Evolutionary conservation across 2,113 vertebrate species (phyloP).

Genomic region (Ranitomeya variabilis): DNA sequence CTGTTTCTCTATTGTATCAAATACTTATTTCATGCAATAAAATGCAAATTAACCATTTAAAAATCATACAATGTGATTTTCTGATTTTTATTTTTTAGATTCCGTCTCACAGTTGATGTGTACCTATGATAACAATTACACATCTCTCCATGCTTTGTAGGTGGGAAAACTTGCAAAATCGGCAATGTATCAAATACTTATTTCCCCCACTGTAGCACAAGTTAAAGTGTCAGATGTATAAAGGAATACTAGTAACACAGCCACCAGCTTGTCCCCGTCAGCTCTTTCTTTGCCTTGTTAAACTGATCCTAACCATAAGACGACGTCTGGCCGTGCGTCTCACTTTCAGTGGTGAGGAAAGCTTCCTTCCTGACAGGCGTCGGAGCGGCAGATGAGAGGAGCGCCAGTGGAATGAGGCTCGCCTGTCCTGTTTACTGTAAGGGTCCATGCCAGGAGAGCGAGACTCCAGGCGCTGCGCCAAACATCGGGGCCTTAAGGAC

Average conservation of each 20-base stretch:
- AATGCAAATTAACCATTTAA: no score
- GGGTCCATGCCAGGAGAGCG: slow-evolving; percentile 32
- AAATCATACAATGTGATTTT: no score
- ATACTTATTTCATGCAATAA: no score
- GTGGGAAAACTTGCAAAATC: no score
- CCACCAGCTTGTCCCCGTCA: neutral
- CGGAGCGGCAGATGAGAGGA: slow-evolving; percentile 23
- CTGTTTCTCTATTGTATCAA: no score
- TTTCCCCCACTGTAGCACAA: no score
- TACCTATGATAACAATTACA: no score
- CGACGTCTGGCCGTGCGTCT: neutral
- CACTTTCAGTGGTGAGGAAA: slow-evolving; percentile 26
- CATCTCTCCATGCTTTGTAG: no score
- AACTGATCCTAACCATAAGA: neutral
- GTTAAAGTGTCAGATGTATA: no score
- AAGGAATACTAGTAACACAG: neutral
- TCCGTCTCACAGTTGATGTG: no score
- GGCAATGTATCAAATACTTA: no score
- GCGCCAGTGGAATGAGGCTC: slow-evolving; percentile 6
- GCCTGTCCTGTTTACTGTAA: slow-evolving; percentile 50
- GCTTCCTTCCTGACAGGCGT: slow-evolving; percentile 23
- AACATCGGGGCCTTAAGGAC: slow-evolving; percentile 44
- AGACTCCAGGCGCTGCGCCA: slow-evolving; percentile 48
- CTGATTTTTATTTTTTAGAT: no score
- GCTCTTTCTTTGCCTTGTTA: slow-evolving; percentile 4